Percentiles rank a stretch among this genome's conserved stretches.
Conservation (phyloP, 2,888 invertebrate genomes). For the Ichneumoninae sp. region DNA sequence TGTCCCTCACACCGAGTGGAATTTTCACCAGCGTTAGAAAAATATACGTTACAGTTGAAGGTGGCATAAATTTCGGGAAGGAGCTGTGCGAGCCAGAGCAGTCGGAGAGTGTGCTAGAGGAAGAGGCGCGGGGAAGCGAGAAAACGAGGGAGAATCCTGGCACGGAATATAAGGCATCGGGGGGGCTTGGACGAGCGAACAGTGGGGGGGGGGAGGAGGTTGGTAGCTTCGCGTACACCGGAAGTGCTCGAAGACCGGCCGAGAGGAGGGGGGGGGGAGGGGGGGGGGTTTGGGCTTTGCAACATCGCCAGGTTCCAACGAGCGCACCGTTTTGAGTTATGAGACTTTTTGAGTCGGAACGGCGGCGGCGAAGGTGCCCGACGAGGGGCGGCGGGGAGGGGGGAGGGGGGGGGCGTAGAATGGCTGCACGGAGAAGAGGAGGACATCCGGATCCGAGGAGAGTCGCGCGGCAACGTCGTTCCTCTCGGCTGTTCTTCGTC, state of each 20-base stretch:
- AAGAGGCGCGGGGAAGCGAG: constrained; percentile 68
- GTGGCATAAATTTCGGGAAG: constrained; percentile 50
- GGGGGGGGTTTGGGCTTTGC: constrained; percentile 52
- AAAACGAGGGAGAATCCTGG: constrained; percentile 75
- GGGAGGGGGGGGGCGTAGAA: constrained; percentile 34
- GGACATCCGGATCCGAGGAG: constrained; percentile 74
- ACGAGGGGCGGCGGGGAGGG: background rate
- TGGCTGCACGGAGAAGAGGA: constrained; percentile 79
- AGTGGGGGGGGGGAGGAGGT: constrained; percentile 57
- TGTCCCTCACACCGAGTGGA: background rate
- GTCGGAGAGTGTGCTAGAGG: constrained; percentile 34
- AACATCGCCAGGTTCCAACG: constrained; percentile 20
- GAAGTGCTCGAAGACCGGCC: constrained; percentile 75
- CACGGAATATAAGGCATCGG: constrained; percentile 73
- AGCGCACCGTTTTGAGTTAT: constrained; percentile 77
- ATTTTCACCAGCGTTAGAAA: constrained; percentile 8
- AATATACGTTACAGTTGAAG: constrained; percentile 12
- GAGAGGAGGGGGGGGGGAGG: constrained; percentile 73
- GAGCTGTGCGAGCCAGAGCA: background rate
- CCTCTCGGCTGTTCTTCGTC: constrained; percentile 53
- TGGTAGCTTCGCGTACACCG: constrained; percentile 69
- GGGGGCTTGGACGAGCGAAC: constrained; percentile 52
- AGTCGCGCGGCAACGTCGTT: constrained; percentile 74
- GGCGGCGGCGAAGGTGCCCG: constrained; percentile 14
- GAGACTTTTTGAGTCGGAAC: constrained; percentile 78